Conservation (phyloP, 2,797 vertebrate genomes). For the Myotis findleyi region DNA sequence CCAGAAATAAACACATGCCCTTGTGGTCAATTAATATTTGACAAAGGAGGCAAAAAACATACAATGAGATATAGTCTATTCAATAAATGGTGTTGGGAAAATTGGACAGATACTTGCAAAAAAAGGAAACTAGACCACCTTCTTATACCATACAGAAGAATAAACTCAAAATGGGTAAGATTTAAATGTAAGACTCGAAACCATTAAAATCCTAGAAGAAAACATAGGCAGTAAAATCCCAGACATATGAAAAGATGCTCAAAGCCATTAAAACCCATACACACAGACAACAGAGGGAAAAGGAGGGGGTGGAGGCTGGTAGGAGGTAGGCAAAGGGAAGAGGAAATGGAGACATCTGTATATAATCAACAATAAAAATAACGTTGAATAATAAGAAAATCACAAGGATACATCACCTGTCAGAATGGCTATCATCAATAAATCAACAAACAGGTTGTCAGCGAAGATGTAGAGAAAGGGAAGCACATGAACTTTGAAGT, state of each 20-base stretch:
- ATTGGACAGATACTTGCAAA: no score
- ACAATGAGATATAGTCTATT: background rate
- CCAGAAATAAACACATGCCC: background rate
- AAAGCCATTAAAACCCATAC: background rate
- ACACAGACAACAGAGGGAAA: background rate
- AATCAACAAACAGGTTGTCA: background rate
- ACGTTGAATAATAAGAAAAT: background rate
- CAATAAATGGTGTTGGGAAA: background rate
- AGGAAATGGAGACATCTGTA: background rate
- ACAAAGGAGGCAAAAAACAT: background rate
- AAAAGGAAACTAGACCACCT: background rate
- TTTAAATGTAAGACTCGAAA: background rate
- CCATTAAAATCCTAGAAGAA: background rate
- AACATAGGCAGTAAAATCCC: no score
- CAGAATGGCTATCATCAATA: background rate
- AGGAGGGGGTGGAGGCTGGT: no score
- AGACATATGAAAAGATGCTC: no score
- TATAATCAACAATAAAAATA: background rate
- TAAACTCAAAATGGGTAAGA: background rate
- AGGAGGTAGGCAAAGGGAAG: background rate
- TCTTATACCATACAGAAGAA: background rate
- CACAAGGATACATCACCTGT: background rate
- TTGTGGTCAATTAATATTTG: background rate
- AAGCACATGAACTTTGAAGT: background rate
- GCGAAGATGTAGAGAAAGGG: background rate